Base-by-base conservation (phyloP, 2,113 vertebrate species). In the Serilophus lunatus region DNA sequence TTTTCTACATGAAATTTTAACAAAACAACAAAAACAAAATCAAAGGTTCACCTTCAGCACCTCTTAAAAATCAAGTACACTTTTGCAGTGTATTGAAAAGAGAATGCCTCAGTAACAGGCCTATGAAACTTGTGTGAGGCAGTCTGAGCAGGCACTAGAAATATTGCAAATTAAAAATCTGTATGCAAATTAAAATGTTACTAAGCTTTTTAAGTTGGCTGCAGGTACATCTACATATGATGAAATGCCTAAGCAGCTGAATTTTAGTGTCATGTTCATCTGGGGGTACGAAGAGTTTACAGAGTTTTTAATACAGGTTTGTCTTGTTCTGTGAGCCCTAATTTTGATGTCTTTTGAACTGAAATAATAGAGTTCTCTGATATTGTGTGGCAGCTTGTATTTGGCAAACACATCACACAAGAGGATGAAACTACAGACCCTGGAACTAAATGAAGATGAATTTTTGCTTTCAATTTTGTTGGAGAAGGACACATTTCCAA, bases 311-410 rank as follows among this genome's bases (percentile, higher is more conserved):
- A 66, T 22, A 85, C 9, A 61, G n/a, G 71, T 82, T 69, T 69
- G 25, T 64, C 66, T 69, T 77, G 66, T 82, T 91, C 61, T 53
- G 20, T 14, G 42, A 87, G 61, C 57, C 79, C 84, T 72, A 64
- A 76, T 76, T 93, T 53, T 86, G 31, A 80, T 86, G 38, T 42
- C 63, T 80, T 93, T 89, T 72, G 77, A 97, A 82, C 28, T 61
- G n/a, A 79, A 88, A 47, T 71, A 87, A 91, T 0, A 64, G 38
- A 51, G 24, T 9, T 51, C 44, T 82, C 53, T 66, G 33, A 72
- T 63, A 59, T 4, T 24, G 35, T 14, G 42, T 49, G 40, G 45
- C 60, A 91, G 81, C 40, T 88, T 82, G 6, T 10, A 29, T 31
- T 65, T 61, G 78, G 68, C 66, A 88, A 88, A 90, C n/a, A 71